Conservation (phyloP, 2,888 invertebrate genomes). For the Hydriomena furcata region DNA sequence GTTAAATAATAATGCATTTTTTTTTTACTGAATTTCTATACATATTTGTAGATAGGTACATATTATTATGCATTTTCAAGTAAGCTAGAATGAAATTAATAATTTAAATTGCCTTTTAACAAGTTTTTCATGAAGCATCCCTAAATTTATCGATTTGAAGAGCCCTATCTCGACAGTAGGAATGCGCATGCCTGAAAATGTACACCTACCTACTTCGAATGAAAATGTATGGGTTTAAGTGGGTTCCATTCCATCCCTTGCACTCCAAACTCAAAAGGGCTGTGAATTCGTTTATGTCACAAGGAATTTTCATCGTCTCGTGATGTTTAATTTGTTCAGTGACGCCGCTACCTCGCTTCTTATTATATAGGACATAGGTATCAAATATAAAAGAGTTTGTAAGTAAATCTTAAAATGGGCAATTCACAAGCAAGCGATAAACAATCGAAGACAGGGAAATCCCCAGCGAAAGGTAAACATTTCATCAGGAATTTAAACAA, state of each 20-base stretch:
- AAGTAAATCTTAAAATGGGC: constrained; percentile 66
- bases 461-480: constrained; percentile 83
- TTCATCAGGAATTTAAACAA: constrained; percentile 79
- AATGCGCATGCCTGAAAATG: constrained; percentile 48
- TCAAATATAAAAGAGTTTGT: not conserved
- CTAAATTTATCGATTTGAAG: constrained; percentile 45
- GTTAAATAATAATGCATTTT: no score
- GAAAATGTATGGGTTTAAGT: constrained; percentile 27
- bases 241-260: constrained; percentile 23
- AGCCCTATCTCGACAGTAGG: not conserved
- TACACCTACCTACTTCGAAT: not conserved
- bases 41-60: no score
- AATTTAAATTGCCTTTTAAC: no score
- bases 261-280: constrained; percentile 44
- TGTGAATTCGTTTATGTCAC: constrained; percentile 49
- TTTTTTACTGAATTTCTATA: no score
- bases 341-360: not conserved
- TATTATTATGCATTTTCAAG: no score
- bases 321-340: constrained; percentile 29
- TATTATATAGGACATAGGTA: not conserved
- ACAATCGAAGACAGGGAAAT: constrained; percentile 77
- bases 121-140: constrained; percentile 29
- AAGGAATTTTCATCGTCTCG: not conserved
- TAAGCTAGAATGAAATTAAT: no score
- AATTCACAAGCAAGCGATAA: constrained; percentile 81